Evolutionary conservation across 2,888 invertebrate species (phyloP), one percentile per base, ranked within the genome.

Genomic region (Microctonus brassicae): DNA sequence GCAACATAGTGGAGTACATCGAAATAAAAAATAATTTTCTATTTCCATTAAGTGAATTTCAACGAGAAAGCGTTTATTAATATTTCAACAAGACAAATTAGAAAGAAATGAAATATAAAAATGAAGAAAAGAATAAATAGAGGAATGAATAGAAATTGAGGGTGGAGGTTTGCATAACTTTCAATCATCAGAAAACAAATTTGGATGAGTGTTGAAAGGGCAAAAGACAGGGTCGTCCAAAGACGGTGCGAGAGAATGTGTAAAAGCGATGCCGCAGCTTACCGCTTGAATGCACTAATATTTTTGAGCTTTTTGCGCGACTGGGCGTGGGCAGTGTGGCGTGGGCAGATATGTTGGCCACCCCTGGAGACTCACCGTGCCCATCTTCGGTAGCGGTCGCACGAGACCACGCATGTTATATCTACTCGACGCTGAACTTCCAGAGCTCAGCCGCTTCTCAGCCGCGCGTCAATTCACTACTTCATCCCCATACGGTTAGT

Each of bases 361-460:
- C 81, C 85, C 84, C 85, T 86, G 84, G 84, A 84, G 81, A 84
- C 82, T 84, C 83, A 80, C 77, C 84, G 84, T 86, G 85, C 84
- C 86, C 86, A 86, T 85, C 82, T 85, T 86, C 82, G 86, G 86
- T 85, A 84, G 80, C 84, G 82, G 79, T 80, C 79, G 76, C 62
- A 76, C 78, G 78, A 77, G 80, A 79, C 81, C 71, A 57, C 83
- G 80, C 83, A 83, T 81, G 84, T 86, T 86, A 86, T 85, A 86
- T 84, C 85, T 83, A 84, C 85, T 33, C 83, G 83, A 79, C 82
- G 79, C 81, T 81, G 79, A 79, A 82, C 82, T 78, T 75, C 79
- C 81, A 81, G 82, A 78, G 81, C 78, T 86, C 86, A 86, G 86
- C 84, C 83, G 84, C 82, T 81, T 76, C 79, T 78, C 82, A 86